These are phyloP conservation scores for Drosophila leonis DNA, from an alignment of 2,888 invertebrate genomes.

Conservation along the genomic window DNA sequence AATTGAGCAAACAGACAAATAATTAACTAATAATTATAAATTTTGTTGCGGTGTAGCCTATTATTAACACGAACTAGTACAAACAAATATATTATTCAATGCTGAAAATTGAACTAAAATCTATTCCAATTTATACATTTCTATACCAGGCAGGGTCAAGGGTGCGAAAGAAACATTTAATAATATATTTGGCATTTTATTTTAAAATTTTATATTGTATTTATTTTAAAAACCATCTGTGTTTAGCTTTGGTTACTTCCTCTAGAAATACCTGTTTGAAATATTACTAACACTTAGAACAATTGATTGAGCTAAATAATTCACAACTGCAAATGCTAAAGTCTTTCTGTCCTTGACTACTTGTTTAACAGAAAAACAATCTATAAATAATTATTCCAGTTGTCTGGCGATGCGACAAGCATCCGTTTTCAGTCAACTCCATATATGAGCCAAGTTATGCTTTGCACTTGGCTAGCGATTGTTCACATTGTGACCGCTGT, in stretches of 20 bases:
- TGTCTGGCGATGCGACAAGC: slow-evolving; percentile 24
- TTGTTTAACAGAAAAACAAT: not conserved
- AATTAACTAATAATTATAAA: not conserved
- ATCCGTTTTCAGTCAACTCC: slow-evolving; percentile 1
- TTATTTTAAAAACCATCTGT: not conserved
- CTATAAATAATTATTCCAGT: slow-evolving; percentile 21
- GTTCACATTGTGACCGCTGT: slow-evolving; percentile 24
- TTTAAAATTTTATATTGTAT: not conserved
- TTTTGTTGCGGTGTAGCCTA: not conserved
- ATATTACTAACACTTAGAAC: not conserved
- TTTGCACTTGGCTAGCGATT: slow-evolving; percentile 34
- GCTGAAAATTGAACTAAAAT: not conserved
- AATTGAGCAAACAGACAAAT: not conserved
- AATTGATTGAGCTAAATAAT: slow-evolving; percentile 7
- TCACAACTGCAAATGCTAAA: not conserved
- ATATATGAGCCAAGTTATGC: slow-evolving; percentile 7
- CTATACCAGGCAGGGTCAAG: too few species aligned
- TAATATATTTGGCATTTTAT: not conserved
- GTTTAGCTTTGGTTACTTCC: not conserved
- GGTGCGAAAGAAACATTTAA: not conserved
- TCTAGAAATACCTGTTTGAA: not conserved
- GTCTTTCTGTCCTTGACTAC: slow-evolving; percentile 33
- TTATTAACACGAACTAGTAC: not conserved
- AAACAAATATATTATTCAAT: not conserved
- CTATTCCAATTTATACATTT: not conserved